Evolutionary conservation across 2,888 invertebrate species (phyloP), one percentile per base, ranked within the genome.

Genomic region (Patella pellucida): DNA sequence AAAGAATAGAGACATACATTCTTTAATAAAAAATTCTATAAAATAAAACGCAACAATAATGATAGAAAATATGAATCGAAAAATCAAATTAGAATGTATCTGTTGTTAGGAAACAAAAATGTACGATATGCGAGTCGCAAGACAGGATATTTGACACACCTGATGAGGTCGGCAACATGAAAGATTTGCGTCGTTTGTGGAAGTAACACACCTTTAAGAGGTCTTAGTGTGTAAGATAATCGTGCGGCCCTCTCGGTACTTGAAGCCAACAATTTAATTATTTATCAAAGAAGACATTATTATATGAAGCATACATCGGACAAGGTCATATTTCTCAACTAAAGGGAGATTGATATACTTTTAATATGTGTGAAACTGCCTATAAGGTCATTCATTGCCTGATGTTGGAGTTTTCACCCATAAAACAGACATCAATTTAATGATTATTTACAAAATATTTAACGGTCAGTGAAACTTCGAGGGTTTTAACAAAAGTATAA

Each of bases 351-450:
- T 62, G 23, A 62, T 62, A 62, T 62, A 62, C 62, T 19, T 62
- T 62, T 62, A 62, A 62, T 62, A 62, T 62, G 62, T 62, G 62
- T 62, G 62, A 62, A 62, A 62, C 23, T 14, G 62, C 62, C 62
- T 62, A n/a, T n/a, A n/a, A 23, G 19, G 19, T 62, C 62, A 62
- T 62, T 62, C 62, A 62, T 62, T 62, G 62, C 19, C 62, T 62
- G 19, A 23, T 12, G 62, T 23, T 62, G 12, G 9, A 41, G 41
- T 41, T 41, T 41, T 41, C 41, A 41, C 41, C 41, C 41, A 41
- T 41, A 19, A 23, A 62, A 62, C 23, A 23, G 12, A 62, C 62
- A 62, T 62, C 11, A 62, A 62, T 19, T 62, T 62, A 62, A 62
- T 62, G 62, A 62, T 19, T 23, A 23, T 62, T 62, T 19, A 62